Evolutionary conservation across 1,140 invertebrate genomes (phyloP).

Genomic region (Drosophila ironensis): DNA sequence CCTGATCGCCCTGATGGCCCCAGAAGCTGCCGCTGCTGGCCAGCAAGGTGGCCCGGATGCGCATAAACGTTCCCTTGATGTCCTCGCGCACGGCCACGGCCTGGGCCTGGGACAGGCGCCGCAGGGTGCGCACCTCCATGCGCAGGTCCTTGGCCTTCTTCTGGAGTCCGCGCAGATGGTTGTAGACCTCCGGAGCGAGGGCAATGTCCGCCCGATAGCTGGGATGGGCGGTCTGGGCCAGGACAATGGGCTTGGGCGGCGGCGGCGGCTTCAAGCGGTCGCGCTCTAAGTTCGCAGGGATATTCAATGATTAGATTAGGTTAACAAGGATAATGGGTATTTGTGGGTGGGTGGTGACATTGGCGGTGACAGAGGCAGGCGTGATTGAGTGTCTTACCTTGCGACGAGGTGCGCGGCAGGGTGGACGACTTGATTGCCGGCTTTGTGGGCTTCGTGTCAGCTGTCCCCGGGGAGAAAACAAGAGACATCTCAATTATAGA

Average conservation of each 20-base stretch:
- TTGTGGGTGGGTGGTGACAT: background rate
- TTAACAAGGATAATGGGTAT: background rate
- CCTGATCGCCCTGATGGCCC: constrained; percentile 83
- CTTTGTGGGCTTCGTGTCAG: constrained; percentile 95
- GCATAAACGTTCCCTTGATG: constrained; percentile 93
- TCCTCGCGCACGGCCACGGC: constrained; percentile 94
- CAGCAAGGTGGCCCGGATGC: constrained; percentile 88
- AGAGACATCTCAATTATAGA: background rate
- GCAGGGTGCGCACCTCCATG: constrained; percentile 92
- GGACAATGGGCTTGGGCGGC: constrained; percentile 90
- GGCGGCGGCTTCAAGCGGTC: constrained; percentile 92
- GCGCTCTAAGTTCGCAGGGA: constrained; percentile 84
- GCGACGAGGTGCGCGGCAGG: constrained; percentile 94
- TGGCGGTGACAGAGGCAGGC: background rate
- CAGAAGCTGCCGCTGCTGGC: constrained; percentile 86
- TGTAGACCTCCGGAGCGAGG: constrained; percentile 92
- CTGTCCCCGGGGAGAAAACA: constrained; percentile 81
- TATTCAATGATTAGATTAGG: background rate
- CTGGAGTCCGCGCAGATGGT: constrained; percentile 91
- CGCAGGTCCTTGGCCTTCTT: constrained; percentile 95
- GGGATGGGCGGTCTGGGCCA: constrained; percentile 83
- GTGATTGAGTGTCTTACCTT: constrained; percentile 87
- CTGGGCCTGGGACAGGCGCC: constrained; percentile 94
- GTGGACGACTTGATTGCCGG: constrained; percentile 97
- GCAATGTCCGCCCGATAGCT: constrained; percentile 85